Base-by-base conservation (phyloP, 2,888 invertebrate genomes). In the Drosophila dives region DNA sequence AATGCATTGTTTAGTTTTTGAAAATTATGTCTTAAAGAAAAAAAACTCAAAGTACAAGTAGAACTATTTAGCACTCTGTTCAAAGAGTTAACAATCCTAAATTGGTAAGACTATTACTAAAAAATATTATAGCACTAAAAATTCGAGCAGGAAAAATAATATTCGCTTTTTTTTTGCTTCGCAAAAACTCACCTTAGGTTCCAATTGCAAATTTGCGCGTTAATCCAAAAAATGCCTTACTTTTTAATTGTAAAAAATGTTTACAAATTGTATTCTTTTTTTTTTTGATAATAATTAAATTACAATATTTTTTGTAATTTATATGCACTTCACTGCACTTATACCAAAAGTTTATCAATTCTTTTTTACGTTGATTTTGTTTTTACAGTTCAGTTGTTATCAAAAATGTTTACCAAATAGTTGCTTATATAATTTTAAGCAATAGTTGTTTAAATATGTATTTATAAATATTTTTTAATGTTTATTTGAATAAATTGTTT, bases 321-420 rank as follows among this genome's bases (percentile, higher is more conserved):
- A 7, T 20, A 23, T 59, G 45, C 72, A 82, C 80, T 55, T 72
- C 72, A 82, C 80, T 72, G 56, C 76, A 82, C 76, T 75, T 80
- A 54, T 60, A 63, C 68, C 72, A 54, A 67, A 79, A 68, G 73
- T 61, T 61, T 17, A 38, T 38, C 26, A 38, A 38, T 64, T 40
- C 29, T 34, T 64, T 72, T 69, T 56, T 55, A 65, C 75, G 51
- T 48, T 64, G 20, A 3, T 17, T 29, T 17, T 11, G 17, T 29
- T 50, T 66, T 68, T 74, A 66, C 72, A 64, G 56, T 74, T 81
- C 63, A 42, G 70, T 80, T 75, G 77, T 77, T 88, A 90, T 90
- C 88, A 80, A 81, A 80, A 81, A 75, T 70, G 69, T 80, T 81
- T 81, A 72, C 83, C 84, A 89, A 85, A 87, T 87, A 68, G 61